Evolutionary conservation across 1,140 invertebrate species (phyloP).

Genomic region (Sminthurides bifidus): DNA sequence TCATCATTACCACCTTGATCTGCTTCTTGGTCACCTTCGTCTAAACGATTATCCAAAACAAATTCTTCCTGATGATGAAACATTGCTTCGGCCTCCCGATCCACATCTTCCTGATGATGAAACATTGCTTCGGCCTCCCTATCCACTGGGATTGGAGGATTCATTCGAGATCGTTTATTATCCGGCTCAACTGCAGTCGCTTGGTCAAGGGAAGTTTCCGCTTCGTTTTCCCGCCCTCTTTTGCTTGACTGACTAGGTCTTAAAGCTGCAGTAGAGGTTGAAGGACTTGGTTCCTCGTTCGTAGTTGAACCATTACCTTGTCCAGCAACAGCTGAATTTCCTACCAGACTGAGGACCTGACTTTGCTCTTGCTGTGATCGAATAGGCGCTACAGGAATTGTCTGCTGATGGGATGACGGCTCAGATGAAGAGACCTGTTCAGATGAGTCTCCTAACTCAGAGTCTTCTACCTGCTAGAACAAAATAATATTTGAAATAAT

Average conservation of each 20-base stretch:
- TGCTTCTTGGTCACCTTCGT: constrained; percentile 39
- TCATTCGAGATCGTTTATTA: constrained; percentile 13
- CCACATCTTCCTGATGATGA: constrained; percentile 46
- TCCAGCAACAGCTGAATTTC: constrained; percentile 1
- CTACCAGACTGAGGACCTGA: constrained; percentile 4
- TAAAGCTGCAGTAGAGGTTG: constrained; percentile 14
- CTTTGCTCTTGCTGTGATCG: constrained; percentile 21
- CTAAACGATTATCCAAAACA: constrained; percentile 35
- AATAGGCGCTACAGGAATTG: constrained; percentile 20
- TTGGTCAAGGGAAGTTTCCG: constrained; percentile 14
- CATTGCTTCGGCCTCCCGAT: too few relatives aligned
- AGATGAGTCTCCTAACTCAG: constrained; percentile 29
- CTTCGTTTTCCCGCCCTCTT: constrained; percentile 18
- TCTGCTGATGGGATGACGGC: constrained; percentile 19
- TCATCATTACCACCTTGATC: constrained; percentile 39
- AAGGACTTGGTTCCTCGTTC: constrained; percentile 30
- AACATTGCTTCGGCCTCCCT: constrained; percentile 32
- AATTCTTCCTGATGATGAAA: constrained; percentile 46
- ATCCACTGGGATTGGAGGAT: constrained; percentile 16
- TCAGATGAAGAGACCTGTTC: constrained; percentile 31
- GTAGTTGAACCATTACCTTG: too few relatives aligned
- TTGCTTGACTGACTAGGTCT: constrained; percentile 20
- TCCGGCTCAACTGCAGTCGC: constrained; percentile 18
- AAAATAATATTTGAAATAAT: not conserved
- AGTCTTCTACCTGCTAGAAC: constrained; percentile 10